Evolutionary conservation across 1,140 invertebrate species (phyloP), one percentile per base, ranked within the genome.

Genomic region (Coenobita brevimanus): DNA sequence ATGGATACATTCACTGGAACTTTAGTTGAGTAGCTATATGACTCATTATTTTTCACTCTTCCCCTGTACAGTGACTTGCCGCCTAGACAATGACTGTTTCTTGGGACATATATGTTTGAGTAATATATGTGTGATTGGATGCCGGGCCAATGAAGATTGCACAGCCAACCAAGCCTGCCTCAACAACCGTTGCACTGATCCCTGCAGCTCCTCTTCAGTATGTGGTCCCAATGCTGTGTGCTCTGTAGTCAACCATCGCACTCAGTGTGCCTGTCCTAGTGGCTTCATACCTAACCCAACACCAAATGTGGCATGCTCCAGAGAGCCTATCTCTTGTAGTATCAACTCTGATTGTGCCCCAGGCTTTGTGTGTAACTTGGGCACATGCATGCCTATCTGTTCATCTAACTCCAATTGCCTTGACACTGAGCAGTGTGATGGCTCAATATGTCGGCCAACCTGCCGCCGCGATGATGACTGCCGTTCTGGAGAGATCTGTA

Each of bases 11-110:
- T 13, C 54, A 57, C n/a, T 57, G 54, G n/a, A 57, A 57, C n/a
- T n/a, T 62, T 62, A 62, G 2, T 62, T 62, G 27, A n/a, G 27
- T 62, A n/a, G 57, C 57, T 62, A 4, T 62, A 24, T 2, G 27
- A 62, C 21, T 62, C 8, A n/a, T 75, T n/a, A n/a, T 38, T 21
- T 64, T 27, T 60, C 41, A 3, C 50, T 10, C 41, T 33, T 62
- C 46, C 71, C 69, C 6, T 90, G 93, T 93, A 84, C 92, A 95
- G 95, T 98, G 38, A 98, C 97, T 1, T 98, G 97, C 91, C 94
- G 96, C 76, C 94, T 97, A 0, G 96, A 98, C 91, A 97, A 97
- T 90, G 97, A 98, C 91, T 98, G 97, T 91, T 97, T 97, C 94
- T 93, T 97, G 15, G 97, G 97, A 15, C 97, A 98, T 91, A 96